phyloP scores from a whole-genome alignment of 2,797 vertebrate species.

The Fundulus diaphanus region DNA sequence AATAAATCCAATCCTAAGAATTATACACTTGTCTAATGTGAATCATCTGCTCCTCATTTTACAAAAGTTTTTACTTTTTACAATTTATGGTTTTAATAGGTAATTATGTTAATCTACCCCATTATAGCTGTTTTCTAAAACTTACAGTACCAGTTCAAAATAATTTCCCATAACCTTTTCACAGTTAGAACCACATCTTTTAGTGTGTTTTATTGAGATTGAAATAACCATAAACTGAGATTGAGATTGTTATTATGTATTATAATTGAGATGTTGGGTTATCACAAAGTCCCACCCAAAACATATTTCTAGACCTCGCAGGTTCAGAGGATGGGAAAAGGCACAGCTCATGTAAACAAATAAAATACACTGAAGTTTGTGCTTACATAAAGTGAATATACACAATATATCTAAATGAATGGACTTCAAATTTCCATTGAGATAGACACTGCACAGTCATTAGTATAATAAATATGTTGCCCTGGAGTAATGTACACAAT shows the following conservation, averaged over 20 bases:
- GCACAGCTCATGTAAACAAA: background rate
- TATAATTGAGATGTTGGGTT: too few relatives aligned
- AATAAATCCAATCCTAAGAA: background rate
- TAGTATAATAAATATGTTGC: too few relatives aligned
- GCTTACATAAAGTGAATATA: background rate
- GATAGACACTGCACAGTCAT: too few relatives aligned
- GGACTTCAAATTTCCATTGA: too few relatives aligned
- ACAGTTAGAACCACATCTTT: background rate
- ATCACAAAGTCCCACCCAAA: too few relatives aligned
- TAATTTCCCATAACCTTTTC: background rate
- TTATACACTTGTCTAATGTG: background rate
- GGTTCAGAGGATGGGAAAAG: background rate
- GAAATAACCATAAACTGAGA: too few relatives aligned
- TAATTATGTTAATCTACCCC: background rate
- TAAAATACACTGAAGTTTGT: too few relatives aligned
- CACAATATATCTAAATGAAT: too few relatives aligned
- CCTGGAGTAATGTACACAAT: too few relatives aligned
- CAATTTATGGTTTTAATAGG: background rate
- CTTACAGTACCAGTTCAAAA: background rate
- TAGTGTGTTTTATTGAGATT: too few relatives aligned
- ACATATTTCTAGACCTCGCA: too few relatives aligned
- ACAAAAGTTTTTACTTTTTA: background rate
- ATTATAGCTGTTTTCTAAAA: background rate
- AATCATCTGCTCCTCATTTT: background rate
- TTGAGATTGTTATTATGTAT: too few relatives aligned